Conservation (phyloP, 2,888 invertebrate genomes). For the Cabera pusaria region DNA sequence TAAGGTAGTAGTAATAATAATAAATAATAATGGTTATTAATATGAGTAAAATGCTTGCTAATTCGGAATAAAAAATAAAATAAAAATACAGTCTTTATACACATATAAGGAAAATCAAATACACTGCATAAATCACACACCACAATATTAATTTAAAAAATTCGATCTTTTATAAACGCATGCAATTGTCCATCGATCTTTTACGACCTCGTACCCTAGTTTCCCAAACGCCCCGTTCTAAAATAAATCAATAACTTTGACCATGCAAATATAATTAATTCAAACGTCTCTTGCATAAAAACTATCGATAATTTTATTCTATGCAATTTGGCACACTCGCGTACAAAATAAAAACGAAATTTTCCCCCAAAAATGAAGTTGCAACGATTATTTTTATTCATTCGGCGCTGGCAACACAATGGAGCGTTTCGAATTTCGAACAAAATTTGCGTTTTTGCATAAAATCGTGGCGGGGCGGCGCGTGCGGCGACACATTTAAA, state of each 20-base stretch:
- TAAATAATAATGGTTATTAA: no score
- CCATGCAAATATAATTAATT: slow-evolving; percentile 67
- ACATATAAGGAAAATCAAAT: no score
- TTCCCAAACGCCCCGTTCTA: slow-evolving; percentile 32
- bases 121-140: no score
- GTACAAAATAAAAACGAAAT: slow-evolving; percentile 48
- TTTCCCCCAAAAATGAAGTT: slow-evolving; percentile 68
- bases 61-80: no score
- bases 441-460: slow-evolving; percentile 83
- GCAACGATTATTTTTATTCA: slow-evolving; percentile 78
- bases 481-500: slow-evolving; percentile 69
- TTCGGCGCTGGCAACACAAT: slow-evolving; percentile 63
- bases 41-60: no score
- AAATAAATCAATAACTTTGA: slow-evolving; percentile 57
- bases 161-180: no score
- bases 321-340: slow-evolving; percentile 54
- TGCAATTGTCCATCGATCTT: no score
- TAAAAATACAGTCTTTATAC: no score
- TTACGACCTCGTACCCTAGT: slow-evolving; percentile 31
- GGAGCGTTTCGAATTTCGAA: slow-evolving; percentile 81
- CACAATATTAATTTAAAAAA: no score
- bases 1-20: no score
- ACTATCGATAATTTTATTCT: slow-evolving; percentile 70
- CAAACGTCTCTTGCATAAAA: slow-evolving; percentile 72
- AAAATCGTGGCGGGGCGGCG: slow-evolving; percentile 69